Evolutionary conservation across 2,888 invertebrate genomes (phyloP).

Genomic region (Boloria euphrosyne): DNA sequence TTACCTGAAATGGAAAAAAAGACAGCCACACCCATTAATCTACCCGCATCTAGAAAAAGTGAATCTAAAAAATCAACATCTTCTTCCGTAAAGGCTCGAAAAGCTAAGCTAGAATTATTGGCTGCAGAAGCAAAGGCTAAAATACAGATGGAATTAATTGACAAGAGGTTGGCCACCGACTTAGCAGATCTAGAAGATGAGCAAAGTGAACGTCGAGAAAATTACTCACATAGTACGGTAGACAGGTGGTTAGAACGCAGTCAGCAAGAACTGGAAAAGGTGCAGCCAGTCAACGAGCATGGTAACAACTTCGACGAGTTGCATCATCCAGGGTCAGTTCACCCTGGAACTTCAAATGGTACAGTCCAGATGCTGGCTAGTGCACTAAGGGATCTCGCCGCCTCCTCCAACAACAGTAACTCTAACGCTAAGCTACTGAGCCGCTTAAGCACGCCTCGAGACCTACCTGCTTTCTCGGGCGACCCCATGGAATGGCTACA

Average conservation of each 20-base stretch:
- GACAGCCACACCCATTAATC: too few relatives aligned
- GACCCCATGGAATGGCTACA: conserved; percentile 45
- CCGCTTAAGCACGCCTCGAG: conserved; percentile 38
- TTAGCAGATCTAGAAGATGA: conserved; percentile 18
- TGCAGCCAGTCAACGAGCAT: conserved; percentile 21
- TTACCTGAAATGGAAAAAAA: too few relatives aligned
- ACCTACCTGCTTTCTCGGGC: conserved; percentile 39
- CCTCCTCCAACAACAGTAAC: conserved; percentile 7
- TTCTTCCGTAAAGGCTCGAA: too few relatives aligned
- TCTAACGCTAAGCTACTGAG: conserved; percentile 19
- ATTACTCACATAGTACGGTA: conserved; percentile 10
- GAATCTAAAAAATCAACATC: too few relatives aligned
- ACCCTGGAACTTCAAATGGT: neutral
- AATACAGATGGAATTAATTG: conserved; percentile 26
- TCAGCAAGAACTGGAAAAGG: conserved; percentile 22
- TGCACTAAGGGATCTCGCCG: conserved; percentile 34
- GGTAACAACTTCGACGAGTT: conserved; percentile 8
- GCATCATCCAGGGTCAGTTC: neutral
- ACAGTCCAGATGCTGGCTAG: conserved; percentile 32
- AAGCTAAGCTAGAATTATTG: neutral
- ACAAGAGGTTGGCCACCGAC: conserved; percentile 23
- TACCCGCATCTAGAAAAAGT: too few relatives aligned
- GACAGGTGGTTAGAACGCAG: conserved; percentile 33
- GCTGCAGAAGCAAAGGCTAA: conserved; percentile 22
- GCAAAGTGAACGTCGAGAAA: neutral